A percentile compares a stretch with the other conserved stretches of the same genome.
Conservation (phyloP, 2,888 invertebrate genomes). For the Philonicus albiceps region DNA sequence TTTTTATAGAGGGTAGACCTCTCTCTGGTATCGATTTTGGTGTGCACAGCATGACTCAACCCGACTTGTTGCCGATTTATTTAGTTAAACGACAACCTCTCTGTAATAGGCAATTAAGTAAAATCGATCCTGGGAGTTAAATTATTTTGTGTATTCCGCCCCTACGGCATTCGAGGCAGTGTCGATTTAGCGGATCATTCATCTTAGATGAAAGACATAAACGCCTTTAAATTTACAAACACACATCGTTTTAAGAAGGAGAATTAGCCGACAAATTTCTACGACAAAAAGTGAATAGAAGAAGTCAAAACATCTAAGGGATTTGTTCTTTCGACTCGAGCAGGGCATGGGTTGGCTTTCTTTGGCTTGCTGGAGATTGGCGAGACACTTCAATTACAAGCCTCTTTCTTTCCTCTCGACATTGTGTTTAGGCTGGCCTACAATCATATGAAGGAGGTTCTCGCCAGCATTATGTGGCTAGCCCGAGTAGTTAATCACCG, state of each 20-base stretch:
- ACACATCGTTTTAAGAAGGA: neutral
- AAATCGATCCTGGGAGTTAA: constrained; percentile 1
- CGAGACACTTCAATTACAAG: neutral
- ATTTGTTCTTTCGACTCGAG: neutral
- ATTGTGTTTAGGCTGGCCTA: neutral
- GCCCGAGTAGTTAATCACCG: neutral
- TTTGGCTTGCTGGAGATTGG: neutral
- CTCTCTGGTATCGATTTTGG: neutral
- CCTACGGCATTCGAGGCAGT: neutral
- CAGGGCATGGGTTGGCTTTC: neutral
- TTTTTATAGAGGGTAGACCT: neutral
- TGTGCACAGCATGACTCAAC: neutral
- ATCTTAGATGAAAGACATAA: neutral
- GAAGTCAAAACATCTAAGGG: neutral
- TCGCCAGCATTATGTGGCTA: neutral
- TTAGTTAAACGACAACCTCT: neutral
- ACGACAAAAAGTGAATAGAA: neutral
- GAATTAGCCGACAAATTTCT: constrained; percentile 1
- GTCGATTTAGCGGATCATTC: neutral
- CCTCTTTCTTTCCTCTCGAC: neutral
- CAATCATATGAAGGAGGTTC: neutral
- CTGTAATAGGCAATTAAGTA: constrained; percentile 16
- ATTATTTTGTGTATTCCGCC: neutral
- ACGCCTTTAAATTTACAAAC: neutral
- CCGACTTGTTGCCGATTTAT: neutral